phyloP scores from a whole-genome alignment of 2,113 vertebrate genomes.

The Forbesichthys agassizii region DNA sequence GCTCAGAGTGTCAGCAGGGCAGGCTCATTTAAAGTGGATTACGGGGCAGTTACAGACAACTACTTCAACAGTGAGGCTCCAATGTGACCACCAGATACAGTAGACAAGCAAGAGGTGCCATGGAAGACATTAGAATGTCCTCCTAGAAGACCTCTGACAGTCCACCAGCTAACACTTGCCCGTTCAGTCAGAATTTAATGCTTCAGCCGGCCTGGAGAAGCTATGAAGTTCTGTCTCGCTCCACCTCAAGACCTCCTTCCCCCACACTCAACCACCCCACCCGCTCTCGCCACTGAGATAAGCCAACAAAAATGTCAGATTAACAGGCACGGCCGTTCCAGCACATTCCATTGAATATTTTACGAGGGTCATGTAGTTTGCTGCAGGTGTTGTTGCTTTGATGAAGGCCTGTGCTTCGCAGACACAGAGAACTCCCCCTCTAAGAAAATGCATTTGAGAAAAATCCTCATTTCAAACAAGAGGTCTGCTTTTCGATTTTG shows the following conservation, averaged over 20 bases:
- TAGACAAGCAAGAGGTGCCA: slow-evolving; percentile 33
- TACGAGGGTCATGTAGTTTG: slow-evolving; percentile 66
- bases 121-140: slow-evolving; percentile 33
- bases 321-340: slow-evolving; percentile 65
- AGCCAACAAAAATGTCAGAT: slow-evolving; percentile 74
- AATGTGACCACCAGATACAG: slow-evolving; percentile 30
- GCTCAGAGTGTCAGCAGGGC: slow-evolving; percentile 30
- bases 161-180: slow-evolving; percentile 41
- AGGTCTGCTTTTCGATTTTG: slow-evolving; percentile 59
- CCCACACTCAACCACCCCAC: neutral
- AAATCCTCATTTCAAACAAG: slow-evolving; percentile 37
- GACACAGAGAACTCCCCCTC: slow-evolving; percentile 28
- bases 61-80: slow-evolving; percentile 33
- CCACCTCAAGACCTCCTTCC: slow-evolving; percentile 45
- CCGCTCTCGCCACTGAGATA: slow-evolving; percentile 47
- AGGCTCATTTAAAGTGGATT: slow-evolving; percentile 59
- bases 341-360: slow-evolving; percentile 67
- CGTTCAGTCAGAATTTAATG: slow-evolving; percentile 55
- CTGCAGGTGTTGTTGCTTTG: slow-evolving; percentile 70
- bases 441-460: slow-evolving; percentile 35
- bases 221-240: slow-evolving; percentile 62
- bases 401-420: slow-evolving; percentile 43
- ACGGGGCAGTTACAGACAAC: slow-evolving; percentile 50
- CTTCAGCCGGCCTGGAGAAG: slow-evolving; percentile 58
- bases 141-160: slow-evolving; percentile 41